phyloP scores from a whole-genome alignment of 2,113 vertebrate species.

The Collichthys lucidus region DNA sequence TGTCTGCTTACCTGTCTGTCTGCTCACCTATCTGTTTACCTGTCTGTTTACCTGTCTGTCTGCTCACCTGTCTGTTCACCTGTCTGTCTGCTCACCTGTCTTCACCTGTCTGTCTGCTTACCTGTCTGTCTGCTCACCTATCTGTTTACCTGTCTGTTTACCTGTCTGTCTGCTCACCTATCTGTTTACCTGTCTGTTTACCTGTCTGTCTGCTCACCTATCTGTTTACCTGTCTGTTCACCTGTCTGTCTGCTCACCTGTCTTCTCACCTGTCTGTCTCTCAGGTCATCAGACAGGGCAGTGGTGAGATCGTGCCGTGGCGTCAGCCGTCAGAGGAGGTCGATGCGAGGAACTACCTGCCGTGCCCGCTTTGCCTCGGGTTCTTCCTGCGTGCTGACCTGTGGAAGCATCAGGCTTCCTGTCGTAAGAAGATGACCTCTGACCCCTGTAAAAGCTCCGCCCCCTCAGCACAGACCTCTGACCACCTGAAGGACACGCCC shows the following conservation, averaged over 20 bases:
- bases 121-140: background rate
- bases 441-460: slow-evolving; percentile 11
- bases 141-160: background rate
- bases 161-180: background rate
- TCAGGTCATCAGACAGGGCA: slow-evolving; percentile 70
- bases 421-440: slow-evolving; percentile 60
- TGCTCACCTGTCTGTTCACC: slow-evolving; percentile 4
- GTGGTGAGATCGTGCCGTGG: slow-evolving; percentile 62
- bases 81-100: background rate
- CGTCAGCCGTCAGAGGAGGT: slow-evolving; percentile 71
- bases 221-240: background rate
- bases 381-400: slow-evolving; percentile 72
- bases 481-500: background rate
- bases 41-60: background rate
- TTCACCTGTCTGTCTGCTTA: background rate
- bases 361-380: slow-evolving; percentile 64
- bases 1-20: background rate
- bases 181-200: background rate
- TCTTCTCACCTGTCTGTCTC: background rate
- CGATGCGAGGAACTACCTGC: slow-evolving; percentile 67
- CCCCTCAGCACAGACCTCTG: background rate
- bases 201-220: background rate
- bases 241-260: background rate
- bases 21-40: background rate
- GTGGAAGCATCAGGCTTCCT: slow-evolving; percentile 73